Base-by-base conservation (phyloP, 2,888 invertebrate species). In the Stenchaetothrips biformis region DNA sequence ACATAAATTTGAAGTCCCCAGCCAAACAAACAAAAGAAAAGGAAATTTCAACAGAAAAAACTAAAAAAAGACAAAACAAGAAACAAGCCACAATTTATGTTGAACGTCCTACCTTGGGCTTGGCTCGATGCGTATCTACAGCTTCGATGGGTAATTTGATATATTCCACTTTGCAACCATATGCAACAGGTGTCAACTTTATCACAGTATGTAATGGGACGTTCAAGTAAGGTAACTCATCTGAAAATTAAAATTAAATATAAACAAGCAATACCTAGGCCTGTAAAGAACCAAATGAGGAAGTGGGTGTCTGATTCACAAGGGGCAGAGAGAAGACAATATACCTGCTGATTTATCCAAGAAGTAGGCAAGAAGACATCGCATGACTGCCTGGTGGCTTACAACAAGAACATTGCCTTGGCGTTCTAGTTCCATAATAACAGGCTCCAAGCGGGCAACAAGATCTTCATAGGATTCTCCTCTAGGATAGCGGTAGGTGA, bases 401-500 rank as follows among this genome's bases (percentile, higher is more conserved):
- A 99, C 95, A 2, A 98, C 97, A 78, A 98, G 90, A 77, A 98
- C 97, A 87, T 97, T 97, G 78, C 96, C 96, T 87, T 98, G 98
- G 48, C 99, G 89, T 88, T 99, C 99, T 85, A 99, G 88, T 88
- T 99, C 99, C 98, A 99, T 98, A 84, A 99, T 99, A 81, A 99
- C 98, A 0, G 99, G 99, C 87, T 99, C 99, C 82, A 99, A 89
- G 49, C 99, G 89, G 2, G 98, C 97, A 27, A 99, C 99, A 84
- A 99, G 90, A 89, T 99, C 99, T 88, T 99, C 98, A 86, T 99
- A 99, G 85, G 98, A 98, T 89, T 99, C 95, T 0, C 95, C 96
- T 78, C 95, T 90, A 0, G 96, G 96, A 88, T 94, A 94, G 80
- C 96, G 90, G 87, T 96, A 96, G 47, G 97, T 97, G 87, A 98